Conservation (phyloP, 2,888 invertebrate genomes). For the Geophilus truncorum region DNA sequence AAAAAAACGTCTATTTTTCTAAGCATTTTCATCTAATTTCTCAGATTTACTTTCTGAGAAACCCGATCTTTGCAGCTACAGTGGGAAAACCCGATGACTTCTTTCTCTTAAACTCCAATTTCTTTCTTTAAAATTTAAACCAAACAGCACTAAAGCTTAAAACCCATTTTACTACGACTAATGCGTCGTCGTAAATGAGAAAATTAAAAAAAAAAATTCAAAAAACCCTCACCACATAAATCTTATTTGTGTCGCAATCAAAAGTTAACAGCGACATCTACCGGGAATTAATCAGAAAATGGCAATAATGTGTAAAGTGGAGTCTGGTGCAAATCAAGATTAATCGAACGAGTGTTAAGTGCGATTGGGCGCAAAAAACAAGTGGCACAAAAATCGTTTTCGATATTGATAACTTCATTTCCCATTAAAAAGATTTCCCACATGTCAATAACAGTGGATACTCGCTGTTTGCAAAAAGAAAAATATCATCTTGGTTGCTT, state of each 20-base stretch:
- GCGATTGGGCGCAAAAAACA: background rate
- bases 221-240: background rate
- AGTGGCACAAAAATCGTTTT: background rate
- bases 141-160: no score
- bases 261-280: background rate
- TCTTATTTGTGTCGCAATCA: background rate
- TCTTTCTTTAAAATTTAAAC: no score
- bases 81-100: no score
- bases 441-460: background rate
- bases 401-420: background rate
- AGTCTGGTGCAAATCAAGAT: background rate
- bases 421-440: background rate
- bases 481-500: background rate
- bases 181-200: no score
- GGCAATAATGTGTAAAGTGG: no score
- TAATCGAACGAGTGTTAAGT: background rate
- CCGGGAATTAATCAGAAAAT: background rate
- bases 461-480: background rate
- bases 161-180: no score
- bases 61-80: no score
- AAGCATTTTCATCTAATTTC: no score
- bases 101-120: no score
- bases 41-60: no score
- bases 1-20: no score
- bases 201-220: background rate